Evolutionary conservation across 2,797 vertebrate genomes (phyloP).

Genomic region (Pangasius sanitwongsei): DNA sequence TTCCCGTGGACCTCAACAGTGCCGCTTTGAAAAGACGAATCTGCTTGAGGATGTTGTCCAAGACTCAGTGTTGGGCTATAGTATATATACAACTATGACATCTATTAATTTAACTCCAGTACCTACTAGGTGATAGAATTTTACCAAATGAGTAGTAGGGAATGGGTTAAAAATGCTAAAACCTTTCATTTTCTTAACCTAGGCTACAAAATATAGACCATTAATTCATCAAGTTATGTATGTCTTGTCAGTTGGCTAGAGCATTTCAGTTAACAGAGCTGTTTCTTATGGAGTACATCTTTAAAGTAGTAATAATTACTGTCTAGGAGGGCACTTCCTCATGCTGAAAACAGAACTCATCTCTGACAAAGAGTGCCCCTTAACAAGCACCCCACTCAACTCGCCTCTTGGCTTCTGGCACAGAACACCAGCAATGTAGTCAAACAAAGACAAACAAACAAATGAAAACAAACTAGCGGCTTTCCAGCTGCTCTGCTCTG

Average conservation of each 20-base stretch:
- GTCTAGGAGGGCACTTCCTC: neutral
- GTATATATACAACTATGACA: too few species aligned
- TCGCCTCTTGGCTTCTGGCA: neutral
- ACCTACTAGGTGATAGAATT: neutral
- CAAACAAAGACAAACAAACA: slow-evolving; percentile 10
- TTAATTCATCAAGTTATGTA: neutral
- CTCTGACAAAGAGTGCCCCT: neutral
- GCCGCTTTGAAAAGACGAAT: neutral
- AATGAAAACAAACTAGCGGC: slow-evolving; percentile 5
- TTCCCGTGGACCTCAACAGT: neutral
- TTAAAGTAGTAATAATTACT: neutral
- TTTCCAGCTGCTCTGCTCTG: slow-evolving; percentile 13
- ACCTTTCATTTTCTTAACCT: neutral
- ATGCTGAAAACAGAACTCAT: slow-evolving; percentile 2
- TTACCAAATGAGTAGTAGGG: neutral
- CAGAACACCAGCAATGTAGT: neutral
- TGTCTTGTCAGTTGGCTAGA: neutral
- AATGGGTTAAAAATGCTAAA: neutral
- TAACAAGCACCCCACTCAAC: slow-evolving; percentile 5
- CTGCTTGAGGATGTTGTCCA: neutral
- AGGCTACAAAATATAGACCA: neutral
- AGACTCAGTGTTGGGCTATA: neutral
- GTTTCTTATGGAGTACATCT: neutral
- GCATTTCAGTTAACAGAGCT: neutral
- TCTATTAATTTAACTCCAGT: neutral